phyloP scores from a whole-genome alignment of 2,888 invertebrate genomes.

The Nephrotoma appendiculata region DNA sequence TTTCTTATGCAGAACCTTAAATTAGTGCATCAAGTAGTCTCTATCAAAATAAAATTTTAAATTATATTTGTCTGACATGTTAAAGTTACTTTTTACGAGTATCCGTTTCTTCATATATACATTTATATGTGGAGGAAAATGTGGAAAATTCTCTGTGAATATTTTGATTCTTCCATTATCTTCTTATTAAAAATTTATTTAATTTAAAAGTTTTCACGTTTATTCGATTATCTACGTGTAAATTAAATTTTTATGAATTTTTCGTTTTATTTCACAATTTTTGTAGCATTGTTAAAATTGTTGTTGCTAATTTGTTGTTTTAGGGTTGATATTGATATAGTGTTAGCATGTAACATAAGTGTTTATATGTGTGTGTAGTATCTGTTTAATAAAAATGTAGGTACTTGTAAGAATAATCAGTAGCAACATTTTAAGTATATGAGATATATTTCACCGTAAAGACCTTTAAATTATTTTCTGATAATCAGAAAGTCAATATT shows the following conservation, averaged over 20 bases:
- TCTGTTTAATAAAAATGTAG: background rate
- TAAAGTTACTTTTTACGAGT: background rate
- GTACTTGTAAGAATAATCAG: background rate
- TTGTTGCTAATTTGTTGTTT: background rate
- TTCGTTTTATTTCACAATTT: background rate
- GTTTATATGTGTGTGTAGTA: background rate
- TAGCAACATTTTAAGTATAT: background rate
- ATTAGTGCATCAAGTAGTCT: background rate
- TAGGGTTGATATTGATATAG: background rate
- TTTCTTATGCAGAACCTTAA: background rate
- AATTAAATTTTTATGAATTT: background rate
- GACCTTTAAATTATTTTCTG: background rate
- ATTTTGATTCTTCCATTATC: background rate
- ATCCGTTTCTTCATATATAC: background rate
- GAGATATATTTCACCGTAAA: background rate
- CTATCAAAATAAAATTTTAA: background rate
- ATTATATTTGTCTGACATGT: background rate
- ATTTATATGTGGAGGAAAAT: background rate
- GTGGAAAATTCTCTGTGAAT: background rate
- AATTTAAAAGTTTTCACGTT: background rate
- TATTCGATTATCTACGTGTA: background rate
- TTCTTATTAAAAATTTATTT: background rate
- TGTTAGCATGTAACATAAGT: background rate
- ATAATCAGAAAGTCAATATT: background rate
- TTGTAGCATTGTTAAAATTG: background rate